Percentiles rank a stretch among this genome's conserved stretches.
Evolutionary conservation across 2,888 invertebrate species (phyloP).

Genomic region (Lepidonotus clava): DNA sequence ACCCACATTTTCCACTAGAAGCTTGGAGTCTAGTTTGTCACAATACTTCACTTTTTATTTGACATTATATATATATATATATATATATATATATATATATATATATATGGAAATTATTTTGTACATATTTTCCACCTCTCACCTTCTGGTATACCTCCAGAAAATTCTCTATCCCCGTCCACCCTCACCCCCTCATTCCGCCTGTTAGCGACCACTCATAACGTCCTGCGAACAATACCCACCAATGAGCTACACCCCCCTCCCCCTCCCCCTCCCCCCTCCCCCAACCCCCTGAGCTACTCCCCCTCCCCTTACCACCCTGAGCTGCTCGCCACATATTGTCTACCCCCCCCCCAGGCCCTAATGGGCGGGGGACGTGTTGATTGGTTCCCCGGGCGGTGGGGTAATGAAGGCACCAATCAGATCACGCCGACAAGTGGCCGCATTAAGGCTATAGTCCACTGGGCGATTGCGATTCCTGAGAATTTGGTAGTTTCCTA

Average conservation of each 20-base stretch:
- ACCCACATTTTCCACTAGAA: too few relatives aligned
- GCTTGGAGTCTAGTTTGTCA: too few relatives aligned
- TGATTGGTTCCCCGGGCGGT: slow-evolving; percentile 3
- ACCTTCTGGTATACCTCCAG: background rate
- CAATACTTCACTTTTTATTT: too few relatives aligned
- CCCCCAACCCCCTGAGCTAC: background rate
- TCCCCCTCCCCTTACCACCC: background rate
- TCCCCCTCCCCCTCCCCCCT: background rate
- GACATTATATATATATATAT: background rate
- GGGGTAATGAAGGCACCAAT: background rate
- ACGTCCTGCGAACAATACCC: background rate
- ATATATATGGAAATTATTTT: background rate
- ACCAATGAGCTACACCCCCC: slow-evolving; percentile 1
- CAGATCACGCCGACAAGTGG: too few relatives aligned
- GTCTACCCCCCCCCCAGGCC: background rate
- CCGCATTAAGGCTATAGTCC: too few relatives aligned
- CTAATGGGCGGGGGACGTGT: background rate
- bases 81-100: background rate
- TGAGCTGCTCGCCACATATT: background rate
- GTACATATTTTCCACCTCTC: background rate
- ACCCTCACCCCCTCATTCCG: background rate
- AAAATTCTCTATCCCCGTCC: too few relatives aligned
- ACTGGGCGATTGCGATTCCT: too few relatives aligned
- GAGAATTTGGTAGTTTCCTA: too few relatives aligned
- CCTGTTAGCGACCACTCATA: background rate